These are phyloP conservation scores for Vanacampus margaritifer DNA, from an alignment of 2,113 vertebrate genomes.

Conservation along the genomic window DNA sequence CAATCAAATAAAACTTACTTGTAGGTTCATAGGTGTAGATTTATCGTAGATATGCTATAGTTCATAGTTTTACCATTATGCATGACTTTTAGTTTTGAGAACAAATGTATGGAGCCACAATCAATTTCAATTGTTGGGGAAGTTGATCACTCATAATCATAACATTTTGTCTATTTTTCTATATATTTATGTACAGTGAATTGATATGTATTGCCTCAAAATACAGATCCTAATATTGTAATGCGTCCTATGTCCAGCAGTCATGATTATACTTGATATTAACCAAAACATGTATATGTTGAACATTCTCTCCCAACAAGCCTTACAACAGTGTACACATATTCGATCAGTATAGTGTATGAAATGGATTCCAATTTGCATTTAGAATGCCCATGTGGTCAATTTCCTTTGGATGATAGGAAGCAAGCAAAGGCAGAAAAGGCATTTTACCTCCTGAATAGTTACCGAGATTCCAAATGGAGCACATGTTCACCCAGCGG, in stretches of 20 bases:
- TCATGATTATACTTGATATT: background rate
- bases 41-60: too few relatives aligned
- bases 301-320: conserved; percentile 17
- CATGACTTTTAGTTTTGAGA: too few relatives aligned
- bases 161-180: too few relatives aligned
- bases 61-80: too few relatives aligned
- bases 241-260: background rate
- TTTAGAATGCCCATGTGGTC: conserved; percentile 36
- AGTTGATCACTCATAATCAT: too few relatives aligned
- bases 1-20: too few relatives aligned
- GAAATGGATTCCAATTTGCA: conserved; percentile 44
- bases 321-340: conserved; percentile 17
- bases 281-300: conserved; percentile 10
- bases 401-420: conserved; percentile 21
- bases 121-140: too few relatives aligned
- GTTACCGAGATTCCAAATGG: conserved; percentile 21
- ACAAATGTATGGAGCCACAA: too few relatives aligned
- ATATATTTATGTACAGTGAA: too few relatives aligned
- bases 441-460: conserved; percentile 41
- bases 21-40: too few relatives aligned
- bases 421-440: conserved; percentile 24
- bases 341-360: conserved; percentile 28
- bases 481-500: conserved; percentile 17
- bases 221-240: conserved; percentile 12
- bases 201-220: background rate